Conservation (phyloP, 1,140 invertebrate genomes). For the Bombus pyrosoma region DNA sequence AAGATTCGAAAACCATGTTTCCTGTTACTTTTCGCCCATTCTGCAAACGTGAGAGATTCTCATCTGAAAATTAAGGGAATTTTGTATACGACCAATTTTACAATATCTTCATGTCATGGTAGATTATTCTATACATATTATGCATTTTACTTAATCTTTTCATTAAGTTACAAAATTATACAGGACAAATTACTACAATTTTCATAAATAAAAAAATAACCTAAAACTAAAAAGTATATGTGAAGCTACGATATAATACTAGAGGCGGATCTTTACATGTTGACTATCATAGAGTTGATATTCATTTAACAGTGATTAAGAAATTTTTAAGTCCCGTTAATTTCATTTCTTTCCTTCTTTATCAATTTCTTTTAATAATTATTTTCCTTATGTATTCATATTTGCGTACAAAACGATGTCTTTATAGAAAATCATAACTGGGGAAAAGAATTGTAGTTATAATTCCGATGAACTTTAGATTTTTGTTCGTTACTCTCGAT, state of each 20-base stretch:
- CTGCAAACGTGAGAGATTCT: not conserved
- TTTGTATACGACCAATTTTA: not conserved
- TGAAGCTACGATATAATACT: not conserved
- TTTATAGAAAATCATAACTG: not conserved
- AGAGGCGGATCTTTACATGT: not conserved
- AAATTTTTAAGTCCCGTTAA: not conserved
- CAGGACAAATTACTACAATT: not conserved
- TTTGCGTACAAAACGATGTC: not conserved
- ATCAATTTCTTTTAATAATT: not conserved
- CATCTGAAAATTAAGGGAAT: conserved; percentile 1
- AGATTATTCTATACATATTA: not conserved
- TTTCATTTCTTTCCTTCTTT: not conserved
- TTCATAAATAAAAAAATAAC: conserved; percentile 26
- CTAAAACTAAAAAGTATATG: not conserved
- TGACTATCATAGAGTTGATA: not conserved
- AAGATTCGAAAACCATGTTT: conserved; percentile 11
- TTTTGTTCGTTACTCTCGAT: not conserved
- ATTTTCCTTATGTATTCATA: not conserved
- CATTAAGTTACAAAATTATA: not conserved
- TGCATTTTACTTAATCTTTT: conserved; percentile 16
- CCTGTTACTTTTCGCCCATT: not conserved
- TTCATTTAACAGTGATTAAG: not conserved
- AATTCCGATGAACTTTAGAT: not conserved
- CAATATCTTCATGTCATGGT: not conserved
- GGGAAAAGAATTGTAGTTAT: not conserved